Base-by-base conservation (phyloP, 1,140 invertebrate genomes). In the Orchesella cincta region DNA sequence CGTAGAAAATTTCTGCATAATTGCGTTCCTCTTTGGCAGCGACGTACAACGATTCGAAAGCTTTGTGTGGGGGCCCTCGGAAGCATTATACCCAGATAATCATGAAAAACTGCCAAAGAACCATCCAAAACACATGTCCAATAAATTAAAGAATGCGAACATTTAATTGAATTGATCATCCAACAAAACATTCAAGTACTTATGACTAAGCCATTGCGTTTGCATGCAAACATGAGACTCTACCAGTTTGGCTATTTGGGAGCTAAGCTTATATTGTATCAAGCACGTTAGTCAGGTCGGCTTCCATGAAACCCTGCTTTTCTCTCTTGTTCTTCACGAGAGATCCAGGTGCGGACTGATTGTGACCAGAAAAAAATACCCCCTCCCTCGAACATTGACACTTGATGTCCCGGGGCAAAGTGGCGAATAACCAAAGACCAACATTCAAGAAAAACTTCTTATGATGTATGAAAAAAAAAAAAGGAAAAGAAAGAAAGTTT, bases 161-260 rank as follows among this genome's bases (percentile, higher is more conserved):
- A 0, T 46, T 26, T 20, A 14, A 23, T 1, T 36, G 20, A 64
- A 29, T 62, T 26, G n/a, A n/a, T n/a, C n/a, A n/a, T n/a, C n/a
- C n/a, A n/a, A n/a, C n/a, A n/a, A n/a, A n/a, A n/a, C n/a, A n/a
- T n/a, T n/a, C n/a, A n/a, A n/a, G n/a, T n/a, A n/a, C n/a, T n/a
- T n/a, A 26, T 28, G 16, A 2, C 16, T 71, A 28, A 20, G 16
- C n/a, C n/a, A 29, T n/a, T 71, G 90, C 76, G 87, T 99, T 99
- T 0, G 97, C 97, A 88, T 99, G 97, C 97, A 99, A 74, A 99
- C 94, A 83, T 99, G 98, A 12, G 96, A 98, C 87, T 98, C 94
- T 62, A 98, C 97, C 97, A 99, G 67, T 89, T 85, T 82, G 90
- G 87, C 33, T 87, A 87, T 70, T 87, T 86, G 84, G n/a, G n/a